Base-by-base conservation (phyloP, 23 tunicate genomes). In the Botrylloides violaceus region DNA sequence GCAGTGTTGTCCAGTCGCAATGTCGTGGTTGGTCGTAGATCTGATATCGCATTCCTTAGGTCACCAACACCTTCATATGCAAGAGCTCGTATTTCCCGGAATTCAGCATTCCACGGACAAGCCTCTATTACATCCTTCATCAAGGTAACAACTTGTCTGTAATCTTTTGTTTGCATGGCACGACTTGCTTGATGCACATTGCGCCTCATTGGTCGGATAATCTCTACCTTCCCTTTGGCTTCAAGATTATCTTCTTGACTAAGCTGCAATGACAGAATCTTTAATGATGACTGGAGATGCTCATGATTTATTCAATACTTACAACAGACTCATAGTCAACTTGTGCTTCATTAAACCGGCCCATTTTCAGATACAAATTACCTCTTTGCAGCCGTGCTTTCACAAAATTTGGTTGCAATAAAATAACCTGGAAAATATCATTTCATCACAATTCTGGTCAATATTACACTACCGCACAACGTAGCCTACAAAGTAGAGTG, bases 81-180 rank as follows among this genome's bases (percentile, higher is more conserved):
- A 6, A 31, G 18, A 6, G 98, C 92, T 63, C 98, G 34, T 49
- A 83, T 72, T 68, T 94, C 98, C 2, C 93, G 84, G 58, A 74
- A 94, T 22, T 86, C 98, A 32, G 87, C 81, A 38, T 83, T 82
- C 94, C 94, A 94, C 24, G 98, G 98, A 68, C 95, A 82, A 31
- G 83, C 72, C 88, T 88, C 96, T 47, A 88, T 88, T 26, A 88
- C 86, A 36, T 71, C 66, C 28, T 64, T 82, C 43, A 88, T 29
- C 53, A 77, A 49, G 4, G 64, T 31, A 26, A 88, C 71, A 24
- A 83, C 96, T 63, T 74, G 80, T 20, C 36, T 37, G 29, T 68
- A 76, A 27, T 88, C 81, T 26, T 82, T 77, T 25, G 62, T 62
- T 72, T 88, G 64, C 0, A 88, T 76, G 0, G 71, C 39, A 32